phyloP scores from a whole-genome alignment of 2,113 vertebrate genomes.

The Solenodon paradoxus region DNA sequence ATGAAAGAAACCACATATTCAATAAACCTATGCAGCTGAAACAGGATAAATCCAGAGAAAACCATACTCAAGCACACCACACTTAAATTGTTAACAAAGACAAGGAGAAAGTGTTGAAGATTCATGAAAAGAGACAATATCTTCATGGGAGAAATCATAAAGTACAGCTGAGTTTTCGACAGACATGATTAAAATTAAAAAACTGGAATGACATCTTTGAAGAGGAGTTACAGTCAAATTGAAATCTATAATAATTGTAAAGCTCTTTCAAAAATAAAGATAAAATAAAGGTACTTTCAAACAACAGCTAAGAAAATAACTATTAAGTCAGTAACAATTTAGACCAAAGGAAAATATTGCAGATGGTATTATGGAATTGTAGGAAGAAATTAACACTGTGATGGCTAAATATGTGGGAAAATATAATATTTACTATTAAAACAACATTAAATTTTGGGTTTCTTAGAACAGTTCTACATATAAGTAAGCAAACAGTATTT shows the following conservation, averaged over 20 bases:
- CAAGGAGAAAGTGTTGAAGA: neutral
- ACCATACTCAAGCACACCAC: neutral
- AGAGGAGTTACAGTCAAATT: neutral
- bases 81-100: neutral
- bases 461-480: neutral
- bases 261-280: neutral
- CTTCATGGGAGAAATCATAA: neutral
- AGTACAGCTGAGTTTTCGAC: neutral
- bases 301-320: conserved; percentile 19
- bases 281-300: conserved; percentile 1
- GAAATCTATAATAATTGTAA: neutral
- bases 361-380: neutral
- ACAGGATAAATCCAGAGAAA: neutral
- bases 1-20: neutral
- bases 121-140: neutral
- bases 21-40: neutral
- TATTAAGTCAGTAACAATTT: neutral
- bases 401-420: neutral
- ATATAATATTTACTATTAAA: neutral
- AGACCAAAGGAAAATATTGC: neutral
- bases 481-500: too few relatives aligned
- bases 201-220: neutral
- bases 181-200: neutral
- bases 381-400: neutral
- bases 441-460: neutral